Conservation (phyloP, 2,888 invertebrate species). For the Philopedon plagiatum region DNA sequence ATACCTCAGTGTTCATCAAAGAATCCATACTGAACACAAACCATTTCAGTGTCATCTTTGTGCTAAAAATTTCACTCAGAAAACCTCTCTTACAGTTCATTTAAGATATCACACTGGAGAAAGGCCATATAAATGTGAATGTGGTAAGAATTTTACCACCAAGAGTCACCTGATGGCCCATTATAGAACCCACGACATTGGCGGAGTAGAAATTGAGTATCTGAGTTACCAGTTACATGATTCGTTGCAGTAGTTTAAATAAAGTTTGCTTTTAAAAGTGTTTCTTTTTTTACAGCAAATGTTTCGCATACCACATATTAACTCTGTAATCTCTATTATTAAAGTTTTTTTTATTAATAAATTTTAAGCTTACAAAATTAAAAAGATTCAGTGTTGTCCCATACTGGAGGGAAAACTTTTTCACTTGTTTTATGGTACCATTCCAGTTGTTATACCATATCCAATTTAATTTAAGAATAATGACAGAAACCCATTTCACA, state of each 20-base stretch:
- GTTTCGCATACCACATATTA: no score
- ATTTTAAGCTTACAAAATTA: no score
- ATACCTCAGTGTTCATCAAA: conserved; percentile 71
- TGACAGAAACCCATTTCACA: no score
- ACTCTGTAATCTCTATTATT: no score
- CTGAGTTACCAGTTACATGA: conserved; percentile 27
- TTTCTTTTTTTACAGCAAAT: no score
- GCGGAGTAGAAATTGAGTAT: conserved; percentile 62
- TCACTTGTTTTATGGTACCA: no score
- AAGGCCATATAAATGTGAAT: conserved; percentile 69
- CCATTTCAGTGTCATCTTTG: conserved; percentile 73
- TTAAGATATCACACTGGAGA: conserved; percentile 72
- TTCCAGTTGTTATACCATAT: no score
- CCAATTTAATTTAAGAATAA: no score
- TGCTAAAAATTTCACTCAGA: conserved; percentile 73
- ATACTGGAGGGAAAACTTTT: no score
- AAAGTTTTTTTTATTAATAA: no score
- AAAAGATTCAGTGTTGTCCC: no score
- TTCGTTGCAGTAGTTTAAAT: conserved; percentile 2
- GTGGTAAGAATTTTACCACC: conserved; percentile 49
- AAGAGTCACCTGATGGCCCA: conserved; percentile 73
- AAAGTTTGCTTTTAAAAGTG: neutral
- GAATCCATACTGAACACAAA: conserved; percentile 72
- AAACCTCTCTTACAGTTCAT: conserved; percentile 72
- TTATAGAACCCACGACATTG: conserved; percentile 70